Evolutionary conservation across 1,140 invertebrate genomes (phyloP), one percentile per base, ranked within the genome.

Genomic region (Choristoneura fumiferana): DNA sequence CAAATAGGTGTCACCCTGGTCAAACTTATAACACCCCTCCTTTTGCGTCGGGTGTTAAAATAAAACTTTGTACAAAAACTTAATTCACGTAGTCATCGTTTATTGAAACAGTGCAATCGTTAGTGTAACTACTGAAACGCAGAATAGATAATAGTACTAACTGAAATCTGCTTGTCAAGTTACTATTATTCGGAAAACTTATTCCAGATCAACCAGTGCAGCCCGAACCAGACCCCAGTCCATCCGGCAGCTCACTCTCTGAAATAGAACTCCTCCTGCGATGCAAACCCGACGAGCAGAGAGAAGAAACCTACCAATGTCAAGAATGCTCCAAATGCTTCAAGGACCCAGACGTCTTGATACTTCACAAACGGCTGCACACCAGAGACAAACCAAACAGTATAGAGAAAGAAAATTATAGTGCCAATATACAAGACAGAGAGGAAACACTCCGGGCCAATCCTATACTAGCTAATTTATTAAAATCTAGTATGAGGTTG

Each of bases 311-410:
- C 0, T 87, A 69, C 62, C 73, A 79, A 73, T 87, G 84, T 37
- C 56, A 63, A 8, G 74, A 81, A 53, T 87, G 84, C 52, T 75
- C 75, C 0, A 87, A 82, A 62, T 84, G 81, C 40, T 87, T 86
- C 18, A 87, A 87, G 66, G 84, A 87, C 18, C 81, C 81, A 0
- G 83, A 87, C 36, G 83, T 87, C 0, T 84, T 79, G 12, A n/a
- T 78, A n/a, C 22, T 87, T 8, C 84, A 87, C 33, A 75, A 77
- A 63, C 52, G 84, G 15, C 70, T 39, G 5, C 84, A 79, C 40
- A 57, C 57, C n/a, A 61, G 63, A 54, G 10, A 45, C 6, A 4
- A 12, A 13, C 55, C 34, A 52, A 55, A 57, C 43, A 33, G 52
- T 12, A 12, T 38, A 63, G 8, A 37, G 10, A 33, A 22, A 15